Evolutionary conservation across 2,113 vertebrate species (phyloP), one percentile per base, ranked within the genome.

Genomic region (Tachysurus vachellii): DNA sequence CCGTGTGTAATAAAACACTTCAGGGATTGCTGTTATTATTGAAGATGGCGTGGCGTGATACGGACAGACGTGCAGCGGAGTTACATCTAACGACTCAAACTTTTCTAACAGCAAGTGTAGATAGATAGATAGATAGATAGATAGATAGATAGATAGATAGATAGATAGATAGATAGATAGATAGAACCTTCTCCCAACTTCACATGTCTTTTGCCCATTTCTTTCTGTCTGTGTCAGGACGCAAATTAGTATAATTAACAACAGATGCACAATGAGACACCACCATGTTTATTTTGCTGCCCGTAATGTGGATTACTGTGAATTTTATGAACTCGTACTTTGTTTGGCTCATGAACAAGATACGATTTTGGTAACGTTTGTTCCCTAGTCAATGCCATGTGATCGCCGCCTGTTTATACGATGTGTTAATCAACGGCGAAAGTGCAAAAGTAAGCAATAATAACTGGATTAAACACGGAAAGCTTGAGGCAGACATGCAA

Each of bases 401-500:
- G 44, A 75, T 23, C 19, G 4, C 42, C 42, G 44, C 17, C 70
- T 44, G 47, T 50, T 50, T 14, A 68, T 26, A 26, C 50, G 21
- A 75, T 50, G 4, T 13, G 47, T 76, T 76, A 4, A 12, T 76
- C 16, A 36, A 70, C 17, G 31, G 14, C 36, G 47, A n/a, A 53
- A 50, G 23, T 53, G 44, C n/a, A 4, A 76, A 50, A 50, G 44
- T 76, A 53, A 11, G 44, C 47, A n/a, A 26, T 0, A 50, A n/a
- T 76, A 76, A 76, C 50, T 53, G 10, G 3, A 76, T 76, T 26
- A 44, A 21, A 53, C 44, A 76, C 26, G 1, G 11, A 50, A 50
- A 50, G 36, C 70, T 44, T 44, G 13, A 44, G 70, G 36, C 21
- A 92, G 91, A 91, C 66, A 91, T 50, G 92, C 93, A 89, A 68